A percentile compares a stretch with the other conserved stretches of the same genome.
Conservation (phyloP, 2,113 vertebrate genomes). For the Rattus norvegicus region DNA sequence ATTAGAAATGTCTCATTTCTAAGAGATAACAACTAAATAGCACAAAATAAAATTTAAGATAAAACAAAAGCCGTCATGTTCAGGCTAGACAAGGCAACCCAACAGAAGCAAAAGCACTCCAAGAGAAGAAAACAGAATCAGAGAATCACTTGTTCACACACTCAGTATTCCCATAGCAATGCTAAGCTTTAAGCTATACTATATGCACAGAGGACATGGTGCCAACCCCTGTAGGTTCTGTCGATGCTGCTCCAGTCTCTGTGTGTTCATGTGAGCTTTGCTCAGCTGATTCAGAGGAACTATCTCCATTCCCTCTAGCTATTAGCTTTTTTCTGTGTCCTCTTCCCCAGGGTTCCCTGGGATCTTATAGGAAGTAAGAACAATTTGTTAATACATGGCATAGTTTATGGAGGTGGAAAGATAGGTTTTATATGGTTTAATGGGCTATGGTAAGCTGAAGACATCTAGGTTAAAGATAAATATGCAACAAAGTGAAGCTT, state of each 20-base stretch:
- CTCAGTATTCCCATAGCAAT: background rate
- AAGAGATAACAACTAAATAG: background rate
- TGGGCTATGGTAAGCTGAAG: background rate
- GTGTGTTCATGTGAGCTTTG: background rate
- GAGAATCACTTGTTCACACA: background rate
- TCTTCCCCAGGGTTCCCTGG: background rate
- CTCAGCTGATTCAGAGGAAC: background rate
- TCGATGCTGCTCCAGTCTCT: background rate
- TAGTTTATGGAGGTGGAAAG: background rate
- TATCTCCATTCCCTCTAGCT: background rate
- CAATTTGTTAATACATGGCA: background rate
- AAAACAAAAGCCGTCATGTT: background rate
- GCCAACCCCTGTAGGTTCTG: background rate
- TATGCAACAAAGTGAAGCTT: background rate
- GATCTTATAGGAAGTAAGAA: background rate
- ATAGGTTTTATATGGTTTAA: background rate
- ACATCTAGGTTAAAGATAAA: background rate
- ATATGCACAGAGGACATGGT: background rate
- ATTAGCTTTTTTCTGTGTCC: background rate
- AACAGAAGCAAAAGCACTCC: background rate
- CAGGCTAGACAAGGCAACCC: background rate
- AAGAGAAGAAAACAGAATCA: background rate
- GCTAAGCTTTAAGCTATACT: background rate
- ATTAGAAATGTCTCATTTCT: background rate
- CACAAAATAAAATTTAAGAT: background rate